A percentile compares a stretch with the other conserved stretches of the same genome.
phyloP scores from a whole-genome alignment of 2,113 vertebrate species.

The Lophius piscatorius region DNA sequence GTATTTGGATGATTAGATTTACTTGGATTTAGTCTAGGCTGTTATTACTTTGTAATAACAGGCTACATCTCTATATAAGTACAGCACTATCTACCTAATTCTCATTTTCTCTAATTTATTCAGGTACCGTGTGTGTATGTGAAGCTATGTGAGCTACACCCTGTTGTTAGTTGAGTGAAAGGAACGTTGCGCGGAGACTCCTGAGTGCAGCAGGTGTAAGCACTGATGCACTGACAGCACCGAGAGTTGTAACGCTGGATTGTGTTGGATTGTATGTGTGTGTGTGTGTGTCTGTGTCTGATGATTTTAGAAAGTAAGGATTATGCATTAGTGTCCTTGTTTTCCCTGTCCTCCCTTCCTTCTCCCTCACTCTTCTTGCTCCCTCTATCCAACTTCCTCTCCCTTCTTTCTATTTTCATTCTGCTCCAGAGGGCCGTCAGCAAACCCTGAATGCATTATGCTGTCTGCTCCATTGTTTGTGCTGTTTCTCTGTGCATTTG shows the following conservation, averaged over 20 bases:
- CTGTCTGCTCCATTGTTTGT: slow-evolving; percentile 93
- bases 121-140: too few relatives aligned
- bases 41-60: slow-evolving; percentile 21
- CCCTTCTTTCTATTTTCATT: slow-evolving; percentile 74
- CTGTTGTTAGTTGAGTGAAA: slow-evolving; percentile 11
- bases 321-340: slow-evolving; percentile 63
- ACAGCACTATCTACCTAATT: slow-evolving; percentile 23
- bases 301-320: slow-evolving; percentile 59
- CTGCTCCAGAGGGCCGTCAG: slow-evolving; percentile 73
- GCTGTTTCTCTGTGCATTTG: slow-evolving; percentile 69
- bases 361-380: slow-evolving; percentile 42
- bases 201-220: slow-evolving; percentile 43
- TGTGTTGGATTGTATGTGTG: slow-evolving; percentile 13
- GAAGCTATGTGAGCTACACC: too few relatives aligned
- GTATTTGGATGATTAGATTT: background rate
- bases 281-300: slow-evolving; percentile 18
- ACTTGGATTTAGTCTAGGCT: background rate
- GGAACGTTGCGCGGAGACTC: slow-evolving; percentile 10
- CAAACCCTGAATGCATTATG: slow-evolving; percentile 76
- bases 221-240: slow-evolving; percentile 38
- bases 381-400: slow-evolving; percentile 57
- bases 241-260: slow-evolving; percentile 36
- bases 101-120: slow-evolving; percentile 11
- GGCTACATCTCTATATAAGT: slow-evolving; percentile 4
- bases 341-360: slow-evolving; percentile 59